These are phyloP conservation scores for Danio choprae DNA, from an alignment of 2,797 vertebrate species.

Conservation along the genomic window DNA sequence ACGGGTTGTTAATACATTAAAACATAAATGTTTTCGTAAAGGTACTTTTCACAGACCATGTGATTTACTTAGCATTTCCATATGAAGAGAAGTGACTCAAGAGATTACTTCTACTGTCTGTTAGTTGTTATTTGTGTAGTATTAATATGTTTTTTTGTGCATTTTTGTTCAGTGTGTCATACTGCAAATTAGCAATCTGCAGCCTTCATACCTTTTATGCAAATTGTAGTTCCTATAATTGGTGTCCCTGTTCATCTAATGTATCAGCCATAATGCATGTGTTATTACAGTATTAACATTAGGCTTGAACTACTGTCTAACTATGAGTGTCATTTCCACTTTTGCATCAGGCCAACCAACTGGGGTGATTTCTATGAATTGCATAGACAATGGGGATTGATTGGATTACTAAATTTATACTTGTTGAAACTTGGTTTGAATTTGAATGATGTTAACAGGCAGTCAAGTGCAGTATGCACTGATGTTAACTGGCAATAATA, in stretches of 20 bases:
- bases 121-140: background rate
- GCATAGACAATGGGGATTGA: background rate
- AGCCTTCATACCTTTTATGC: background rate
- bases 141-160: background rate
- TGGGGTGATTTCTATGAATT: background rate
- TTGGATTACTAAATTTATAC: background rate
- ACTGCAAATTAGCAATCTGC: background rate
- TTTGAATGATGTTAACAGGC: background rate
- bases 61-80: conserved; percentile 1
- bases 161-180: background rate
- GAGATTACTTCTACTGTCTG: background rate
- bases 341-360: background rate
- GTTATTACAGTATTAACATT: background rate
- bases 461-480: background rate
- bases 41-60: background rate
- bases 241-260: background rate
- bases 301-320: background rate
- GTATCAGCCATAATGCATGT: background rate
- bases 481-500: background rate
- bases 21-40: conserved; percentile 13
- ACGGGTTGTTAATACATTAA: background rate
- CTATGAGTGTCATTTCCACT: background rate
- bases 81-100: conserved; percentile 12
- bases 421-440: background rate
- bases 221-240: background rate